Conservation (phyloP, 2,888 invertebrate species). For the Clitarchus hookeri region DNA sequence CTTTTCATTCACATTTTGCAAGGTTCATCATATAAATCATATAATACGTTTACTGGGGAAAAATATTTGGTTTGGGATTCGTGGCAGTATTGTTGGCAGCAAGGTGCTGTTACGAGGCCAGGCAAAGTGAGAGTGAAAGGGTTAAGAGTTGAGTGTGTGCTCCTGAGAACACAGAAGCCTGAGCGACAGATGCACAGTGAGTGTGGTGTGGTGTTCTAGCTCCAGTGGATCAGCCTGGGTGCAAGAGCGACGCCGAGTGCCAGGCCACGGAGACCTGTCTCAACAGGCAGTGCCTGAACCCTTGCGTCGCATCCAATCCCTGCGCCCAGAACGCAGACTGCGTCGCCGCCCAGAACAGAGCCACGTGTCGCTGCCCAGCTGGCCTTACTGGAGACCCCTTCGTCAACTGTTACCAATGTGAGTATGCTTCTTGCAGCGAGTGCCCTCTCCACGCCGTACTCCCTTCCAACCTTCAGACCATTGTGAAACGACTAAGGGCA, state of each 20-base stretch:
- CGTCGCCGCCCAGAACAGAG: slow-evolving; percentile 73
- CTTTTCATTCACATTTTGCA: too few species aligned
- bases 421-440: slow-evolving; percentile 25
- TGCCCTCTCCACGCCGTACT: not conserved
- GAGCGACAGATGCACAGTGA: not conserved
- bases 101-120: too few species aligned
- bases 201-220: slow-evolving; percentile 22
- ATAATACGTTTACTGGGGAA: too few species aligned
- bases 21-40: too few species aligned
- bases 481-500: too few species aligned
- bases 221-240: slow-evolving; percentile 61
- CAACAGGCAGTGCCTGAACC: slow-evolving; percentile 75
- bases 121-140: too few species aligned
- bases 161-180: too few species aligned
- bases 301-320: slow-evolving; percentile 69
- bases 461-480: too few species aligned
- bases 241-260: slow-evolving; percentile 74
- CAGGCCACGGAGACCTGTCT: slow-evolving; percentile 71
- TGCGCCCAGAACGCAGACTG: slow-evolving; percentile 83
- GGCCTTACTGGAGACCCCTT: slow-evolving; percentile 82
- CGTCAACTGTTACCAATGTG: slow-evolving; percentile 68
- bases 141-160: too few species aligned
- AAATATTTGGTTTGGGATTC: too few species aligned
- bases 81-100: too few species aligned
- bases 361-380: slow-evolving; percentile 74